These are phyloP conservation scores for Phenganax subtilis DNA, from an alignment of 92 coral and sea anemone genomes.

Conservation along the genomic window DNA sequence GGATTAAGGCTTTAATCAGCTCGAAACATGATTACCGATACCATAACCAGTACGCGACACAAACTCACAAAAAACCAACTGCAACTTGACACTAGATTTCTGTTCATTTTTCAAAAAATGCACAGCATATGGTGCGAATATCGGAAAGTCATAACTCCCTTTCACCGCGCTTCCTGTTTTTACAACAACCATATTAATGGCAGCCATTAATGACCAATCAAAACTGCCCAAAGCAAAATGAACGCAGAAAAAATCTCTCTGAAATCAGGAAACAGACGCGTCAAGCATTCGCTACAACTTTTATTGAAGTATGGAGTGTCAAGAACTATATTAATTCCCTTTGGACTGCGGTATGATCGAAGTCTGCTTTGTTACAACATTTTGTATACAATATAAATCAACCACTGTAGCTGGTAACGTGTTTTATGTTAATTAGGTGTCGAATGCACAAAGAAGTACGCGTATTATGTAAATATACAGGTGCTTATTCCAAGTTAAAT, in stretches of 20 bases:
- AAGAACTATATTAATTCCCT: not conserved
- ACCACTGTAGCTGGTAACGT: not conserved
- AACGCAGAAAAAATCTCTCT: not conserved
- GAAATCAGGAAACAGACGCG: not conserved
- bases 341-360: not conserved
- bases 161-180: not conserved
- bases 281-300: not conserved
- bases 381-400: not conserved
- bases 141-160: not conserved
- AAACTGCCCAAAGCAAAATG: not conserved
- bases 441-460: not conserved
- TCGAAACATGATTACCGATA: not conserved
- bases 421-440: not conserved
- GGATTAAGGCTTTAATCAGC: not conserved
- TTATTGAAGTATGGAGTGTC: constrained; percentile 4
- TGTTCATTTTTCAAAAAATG: not conserved
- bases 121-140: not conserved
- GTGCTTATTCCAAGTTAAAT: not conserved
- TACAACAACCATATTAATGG: not conserved
- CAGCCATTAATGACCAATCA: constrained; percentile 1
- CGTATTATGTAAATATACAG: not conserved
- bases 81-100: not conserved
- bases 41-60: not conserved
- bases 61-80: not conserved
- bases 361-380: not conserved